Evolutionary conservation across 2,797 vertebrate species (phyloP).

Genomic region (Phaenicophaeus curvirostris): DNA sequence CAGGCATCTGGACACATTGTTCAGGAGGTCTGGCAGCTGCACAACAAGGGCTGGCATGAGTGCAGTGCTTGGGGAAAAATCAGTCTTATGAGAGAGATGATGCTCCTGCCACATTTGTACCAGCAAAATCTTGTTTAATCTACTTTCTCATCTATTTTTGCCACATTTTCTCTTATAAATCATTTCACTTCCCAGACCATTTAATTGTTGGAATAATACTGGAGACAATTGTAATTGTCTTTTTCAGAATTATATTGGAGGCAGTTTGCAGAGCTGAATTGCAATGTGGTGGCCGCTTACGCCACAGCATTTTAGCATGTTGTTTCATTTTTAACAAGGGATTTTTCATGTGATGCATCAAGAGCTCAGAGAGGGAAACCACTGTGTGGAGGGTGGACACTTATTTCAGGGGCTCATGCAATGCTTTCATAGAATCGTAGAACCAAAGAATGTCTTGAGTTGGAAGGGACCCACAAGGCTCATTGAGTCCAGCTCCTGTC

Average conservation of each 20-base stretch:
- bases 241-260: background rate
- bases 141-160: background rate
- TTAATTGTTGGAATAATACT: background rate
- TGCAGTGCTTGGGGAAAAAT: background rate
- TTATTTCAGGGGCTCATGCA: background rate
- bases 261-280: background rate
- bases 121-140: background rate
- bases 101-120: background rate
- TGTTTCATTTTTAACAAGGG: background rate
- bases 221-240: background rate
- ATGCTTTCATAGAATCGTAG: background rate
- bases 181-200: background rate
- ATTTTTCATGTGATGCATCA: accelerated
- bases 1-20: background rate
- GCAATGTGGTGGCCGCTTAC: accelerated
- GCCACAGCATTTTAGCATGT: background rate
- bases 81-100: no score
- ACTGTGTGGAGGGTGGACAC: accelerated
- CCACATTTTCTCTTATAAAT: background rate
- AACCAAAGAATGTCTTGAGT: no score
- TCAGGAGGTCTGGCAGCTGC: background rate
- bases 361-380: background rate
- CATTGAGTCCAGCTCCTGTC: no score
- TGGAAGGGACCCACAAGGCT: no score
- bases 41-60: accelerated